Conservation (phyloP, 2,888 invertebrate genomes). For the Tetheella fluctuosa region DNA sequence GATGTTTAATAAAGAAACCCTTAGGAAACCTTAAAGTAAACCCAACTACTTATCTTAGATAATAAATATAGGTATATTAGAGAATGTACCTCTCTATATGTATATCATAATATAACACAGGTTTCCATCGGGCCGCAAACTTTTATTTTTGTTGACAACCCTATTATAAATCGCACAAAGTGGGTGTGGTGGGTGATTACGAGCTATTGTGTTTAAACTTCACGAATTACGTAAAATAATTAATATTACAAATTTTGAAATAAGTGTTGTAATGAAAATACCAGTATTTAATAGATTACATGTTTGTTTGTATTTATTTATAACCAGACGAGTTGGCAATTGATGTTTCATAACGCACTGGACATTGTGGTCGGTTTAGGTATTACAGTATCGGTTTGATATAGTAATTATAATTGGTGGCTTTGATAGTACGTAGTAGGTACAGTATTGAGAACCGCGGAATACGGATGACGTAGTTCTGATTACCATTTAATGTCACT, state of each 20-base stretch:
- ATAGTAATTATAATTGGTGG: neutral
- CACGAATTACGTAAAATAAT: conserved; percentile 4
- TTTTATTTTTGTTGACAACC: neutral
- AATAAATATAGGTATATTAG: too few species aligned
- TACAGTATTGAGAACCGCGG: neutral
- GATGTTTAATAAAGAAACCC: too few species aligned
- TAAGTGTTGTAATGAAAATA: conserved; percentile 2
- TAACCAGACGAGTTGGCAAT: neutral
- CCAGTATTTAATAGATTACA: conserved; percentile 7
- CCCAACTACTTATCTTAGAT: too few species aligned
- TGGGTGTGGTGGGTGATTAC: neutral
- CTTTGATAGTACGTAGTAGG: too few species aligned
- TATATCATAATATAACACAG: too few species aligned
- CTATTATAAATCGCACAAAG: neutral
- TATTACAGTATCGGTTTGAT: neutral
- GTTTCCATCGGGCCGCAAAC: too few species aligned
- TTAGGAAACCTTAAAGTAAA: too few species aligned
- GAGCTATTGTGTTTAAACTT: neutral
- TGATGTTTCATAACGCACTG: neutral
- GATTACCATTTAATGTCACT: too few species aligned
- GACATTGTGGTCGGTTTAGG: neutral
- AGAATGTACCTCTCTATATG: too few species aligned
- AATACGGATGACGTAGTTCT: neutral
- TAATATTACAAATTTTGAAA: conserved; percentile 6
- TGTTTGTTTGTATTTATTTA: neutral